These are phyloP conservation scores for Strigops habroptila DNA, from an alignment of 2,113 vertebrate genomes.

Conservation along the genomic window DNA sequence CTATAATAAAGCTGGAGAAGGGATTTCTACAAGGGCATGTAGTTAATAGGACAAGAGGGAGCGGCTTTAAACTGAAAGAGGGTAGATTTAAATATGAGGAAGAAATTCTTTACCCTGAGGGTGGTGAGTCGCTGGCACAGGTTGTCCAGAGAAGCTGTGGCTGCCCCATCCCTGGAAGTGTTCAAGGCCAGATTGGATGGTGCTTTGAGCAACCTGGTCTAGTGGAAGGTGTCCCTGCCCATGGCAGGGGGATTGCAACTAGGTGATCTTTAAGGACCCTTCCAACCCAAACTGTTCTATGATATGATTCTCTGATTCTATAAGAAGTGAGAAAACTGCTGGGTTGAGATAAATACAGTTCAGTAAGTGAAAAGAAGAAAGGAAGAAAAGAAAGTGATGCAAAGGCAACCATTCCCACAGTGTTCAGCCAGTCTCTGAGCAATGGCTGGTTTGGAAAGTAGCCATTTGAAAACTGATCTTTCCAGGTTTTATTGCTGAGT, in stretches of 20 bases:
- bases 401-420: neutral
- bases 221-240: neutral
- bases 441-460: neutral
- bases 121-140: neutral
- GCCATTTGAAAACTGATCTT: neutral
- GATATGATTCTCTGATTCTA: neutral
- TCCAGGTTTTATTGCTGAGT: neutral
- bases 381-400: fast-evolving
- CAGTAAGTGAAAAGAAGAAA: neutral
- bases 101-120: neutral
- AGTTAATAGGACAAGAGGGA: neutral
- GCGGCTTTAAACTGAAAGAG: neutral
- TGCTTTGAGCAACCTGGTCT: neutral
- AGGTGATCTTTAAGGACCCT: neutral
- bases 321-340: neutral
- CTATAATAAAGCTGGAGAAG: neutral
- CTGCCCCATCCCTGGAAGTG: neutral
- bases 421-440: neutral
- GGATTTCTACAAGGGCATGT: neutral
- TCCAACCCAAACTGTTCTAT: neutral
- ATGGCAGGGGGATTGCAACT: neutral
- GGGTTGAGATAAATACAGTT: neutral
- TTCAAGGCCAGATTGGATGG: neutral
- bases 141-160: neutral
- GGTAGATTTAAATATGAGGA: neutral